phyloP scores from a whole-genome alignment of 2,113 vertebrate genomes.

The Myanophis thanlyinensis region DNA sequence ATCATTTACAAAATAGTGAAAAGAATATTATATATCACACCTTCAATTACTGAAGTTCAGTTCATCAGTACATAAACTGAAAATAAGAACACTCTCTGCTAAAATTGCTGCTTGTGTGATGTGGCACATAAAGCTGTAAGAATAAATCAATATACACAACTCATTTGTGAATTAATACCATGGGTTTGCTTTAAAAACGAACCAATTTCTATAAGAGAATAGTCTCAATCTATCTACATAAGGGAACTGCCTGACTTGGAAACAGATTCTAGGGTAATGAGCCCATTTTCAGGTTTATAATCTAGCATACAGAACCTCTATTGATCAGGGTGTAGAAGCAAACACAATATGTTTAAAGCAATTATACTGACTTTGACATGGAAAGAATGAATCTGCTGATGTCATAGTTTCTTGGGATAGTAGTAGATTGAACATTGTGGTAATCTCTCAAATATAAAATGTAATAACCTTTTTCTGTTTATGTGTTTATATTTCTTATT shows the following conservation, averaged over 20 bases:
- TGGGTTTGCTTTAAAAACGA: constrained; percentile 34
- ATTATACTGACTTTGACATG: not conserved
- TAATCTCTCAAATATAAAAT: not conserved
- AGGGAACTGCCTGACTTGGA: not conserved
- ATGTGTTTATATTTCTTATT: not conserved
- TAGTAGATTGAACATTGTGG: not conserved
- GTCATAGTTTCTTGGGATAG: not conserved
- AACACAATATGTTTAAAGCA: not conserved
- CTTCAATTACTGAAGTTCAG: not conserved
- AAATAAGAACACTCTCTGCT: not conserved
- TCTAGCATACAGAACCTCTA: constrained; percentile 3
- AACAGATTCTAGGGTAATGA: constrained; percentile 20
- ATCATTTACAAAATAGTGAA: not conserved
- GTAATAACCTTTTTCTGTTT: not conserved
- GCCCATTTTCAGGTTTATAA: constrained; percentile 27
- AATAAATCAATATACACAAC: not conserved
- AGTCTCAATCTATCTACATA: constrained; percentile 3
- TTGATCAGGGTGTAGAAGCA: constrained; percentile 11
- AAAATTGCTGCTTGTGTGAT: constrained; percentile 8
- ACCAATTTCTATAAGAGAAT: not conserved
- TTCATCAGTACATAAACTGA: not conserved
- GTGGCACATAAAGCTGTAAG: not conserved
- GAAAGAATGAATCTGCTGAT: not conserved
- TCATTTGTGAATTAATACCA: constrained; percentile 7
- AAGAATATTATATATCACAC: not conserved